Base-by-base conservation (phyloP, 2,113 vertebrate genomes). In the Anarhynchus alexandrinus region DNA sequence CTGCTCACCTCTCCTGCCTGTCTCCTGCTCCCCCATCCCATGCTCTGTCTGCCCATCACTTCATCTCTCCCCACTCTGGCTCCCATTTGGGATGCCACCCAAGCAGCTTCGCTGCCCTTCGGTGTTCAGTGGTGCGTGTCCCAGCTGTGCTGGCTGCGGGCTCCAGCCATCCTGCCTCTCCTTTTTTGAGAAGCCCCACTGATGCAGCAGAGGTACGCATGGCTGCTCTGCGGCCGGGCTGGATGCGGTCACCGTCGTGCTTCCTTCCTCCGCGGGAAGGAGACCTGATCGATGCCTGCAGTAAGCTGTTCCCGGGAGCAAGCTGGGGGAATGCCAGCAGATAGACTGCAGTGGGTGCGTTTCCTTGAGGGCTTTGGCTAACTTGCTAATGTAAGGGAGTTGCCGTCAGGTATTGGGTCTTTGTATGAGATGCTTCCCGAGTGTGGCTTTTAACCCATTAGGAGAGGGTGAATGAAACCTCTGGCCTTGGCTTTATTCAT, bases 261-360 rank as follows among this genome's bases (percentile, higher is more conserved):
- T 97, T 95, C 90, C 91, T 95, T 96, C 57, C 86, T 92, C 47
- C 18, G 69, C 4, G 65, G 95, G 88, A 97, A 95, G 88, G 77
- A 45, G 73, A 92, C 70, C 49, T 49, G 26, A 11, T 77, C 6
- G 3, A 32, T 82, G 88, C 14, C 22, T 47, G 84, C 57, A 86
- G 38, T 9, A 51, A 80, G 57, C 77, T 89, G 64, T 54, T 91
- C 66, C 82, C 67, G 72, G 80, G 92, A 66, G n/a, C 86, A n/a
- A 86, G 74, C 84, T 47, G 67, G 4, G 2, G 15, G 57, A 78
- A 45, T 3, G 57, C 73, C 22, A 82, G 92, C 86, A 91, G 61
- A 38, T 40, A 59, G 65, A 84, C 30, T 40, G 19, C 47, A 47
- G 43, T 6, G 6, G 27, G 73, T 82, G 52, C 0, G 0, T 95